phyloP scores from a whole-genome alignment of 37 sponge, comb jelly and placozoan species.

The Chondrilla cf. caribensis region DNA sequence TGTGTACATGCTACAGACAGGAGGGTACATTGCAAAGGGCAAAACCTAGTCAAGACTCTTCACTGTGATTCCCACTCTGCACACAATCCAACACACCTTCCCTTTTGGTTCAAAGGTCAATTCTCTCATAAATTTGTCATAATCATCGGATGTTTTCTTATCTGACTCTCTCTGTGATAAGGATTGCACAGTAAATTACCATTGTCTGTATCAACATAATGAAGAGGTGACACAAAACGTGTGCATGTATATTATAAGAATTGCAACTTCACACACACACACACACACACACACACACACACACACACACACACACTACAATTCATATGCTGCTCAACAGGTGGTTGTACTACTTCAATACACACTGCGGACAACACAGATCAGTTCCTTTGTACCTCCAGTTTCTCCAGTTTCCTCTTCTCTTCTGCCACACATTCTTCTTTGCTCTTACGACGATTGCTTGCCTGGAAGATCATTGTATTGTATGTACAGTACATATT shows the following conservation, averaged over 20 bases:
- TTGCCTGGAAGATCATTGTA: slow-evolving; percentile 41
- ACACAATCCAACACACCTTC: slow-evolving; percentile 23
- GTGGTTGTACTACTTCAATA: background rate
- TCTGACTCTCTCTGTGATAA: background rate
- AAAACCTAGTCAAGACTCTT: too few species aligned
- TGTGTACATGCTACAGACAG: too few species aligned
- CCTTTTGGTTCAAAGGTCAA: slow-evolving; percentile 72
- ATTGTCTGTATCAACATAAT: too few species aligned
- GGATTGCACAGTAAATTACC: background rate
- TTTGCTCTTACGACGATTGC: slow-evolving; percentile 69
- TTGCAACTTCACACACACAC: too few species aligned
- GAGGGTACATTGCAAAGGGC: too few species aligned
- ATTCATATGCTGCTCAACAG: background rate
- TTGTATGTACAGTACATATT: too few species aligned
- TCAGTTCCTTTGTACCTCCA: slow-evolving; percentile 23
- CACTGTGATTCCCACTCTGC: too few species aligned
- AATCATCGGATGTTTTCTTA: slow-evolving; percentile 36
- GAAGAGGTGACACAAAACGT: too few species aligned
- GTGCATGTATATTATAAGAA: too few species aligned
- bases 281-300: too few species aligned
- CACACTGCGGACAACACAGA: background rate
- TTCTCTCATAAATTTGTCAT: slow-evolving; percentile 68
- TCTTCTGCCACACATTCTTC: slow-evolving; percentile 71
- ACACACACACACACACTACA: background rate
- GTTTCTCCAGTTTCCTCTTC: slow-evolving; percentile 50